Percentiles rank a stretch among this genome's conserved stretches.
phyloP scores from a whole-genome alignment of 2,888 invertebrate genomes.

The Hypomecis punctinalis region DNA sequence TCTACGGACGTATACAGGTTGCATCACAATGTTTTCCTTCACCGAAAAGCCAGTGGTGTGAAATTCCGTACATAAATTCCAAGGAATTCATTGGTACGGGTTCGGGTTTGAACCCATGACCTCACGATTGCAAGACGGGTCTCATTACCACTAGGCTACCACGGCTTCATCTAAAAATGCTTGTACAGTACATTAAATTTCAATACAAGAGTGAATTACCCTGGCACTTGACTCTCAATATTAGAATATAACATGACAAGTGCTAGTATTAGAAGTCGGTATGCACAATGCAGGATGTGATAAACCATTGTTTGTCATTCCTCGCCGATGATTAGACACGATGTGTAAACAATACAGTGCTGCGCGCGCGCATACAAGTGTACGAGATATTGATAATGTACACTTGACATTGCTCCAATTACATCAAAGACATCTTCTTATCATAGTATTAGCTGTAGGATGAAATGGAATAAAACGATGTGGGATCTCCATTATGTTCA shows the following conservation, averaged over 20 bases:
- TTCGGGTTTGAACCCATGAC: too few relatives aligned
- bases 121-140: too few relatives aligned
- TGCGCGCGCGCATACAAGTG: slow-evolving; percentile 3
- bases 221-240: background rate
- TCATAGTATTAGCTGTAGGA: too few relatives aligned
- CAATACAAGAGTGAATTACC: background rate
- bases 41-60: too few relatives aligned
- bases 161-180: too few relatives aligned
- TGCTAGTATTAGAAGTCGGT: background rate
- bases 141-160: too few relatives aligned
- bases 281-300: slow-evolving; percentile 4
- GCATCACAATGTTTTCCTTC: too few relatives aligned
- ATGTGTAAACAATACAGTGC: slow-evolving; percentile 13
- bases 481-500: too few relatives aligned
- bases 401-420: slow-evolving; percentile 16
- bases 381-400: slow-evolving; percentile 13
- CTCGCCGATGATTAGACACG: slow-evolving; percentile 32
- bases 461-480: too few relatives aligned
- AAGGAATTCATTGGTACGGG: too few relatives aligned
- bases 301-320: slow-evolving; percentile 39
- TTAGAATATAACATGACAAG: background rate
- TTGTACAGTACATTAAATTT: background rate
- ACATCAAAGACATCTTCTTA: background rate
- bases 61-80: too few relatives aligned
- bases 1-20: too few relatives aligned